A percentile compares a stretch with the other conserved stretches of the same genome.
Evolutionary conservation across 2,888 invertebrate species (phyloP).

Genomic region (Chesias legatella): DNA sequence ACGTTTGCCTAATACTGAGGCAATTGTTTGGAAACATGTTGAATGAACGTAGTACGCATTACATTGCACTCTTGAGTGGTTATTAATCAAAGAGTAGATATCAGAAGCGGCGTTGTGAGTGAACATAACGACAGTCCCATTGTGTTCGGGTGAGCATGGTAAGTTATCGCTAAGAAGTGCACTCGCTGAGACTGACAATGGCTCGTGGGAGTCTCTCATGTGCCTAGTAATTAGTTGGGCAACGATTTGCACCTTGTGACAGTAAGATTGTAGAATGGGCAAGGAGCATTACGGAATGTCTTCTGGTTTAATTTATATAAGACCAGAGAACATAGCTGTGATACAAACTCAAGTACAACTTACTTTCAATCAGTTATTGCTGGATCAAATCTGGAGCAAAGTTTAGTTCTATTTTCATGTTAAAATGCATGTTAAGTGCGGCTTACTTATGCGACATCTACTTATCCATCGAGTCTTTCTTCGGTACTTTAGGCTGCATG

Average conservation of each 20-base stretch:
- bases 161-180: conserved; percentile 47
- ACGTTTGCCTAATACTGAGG: conserved; percentile 56
- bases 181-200: conserved; percentile 52
- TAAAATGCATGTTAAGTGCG: too few species aligned
- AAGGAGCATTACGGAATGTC: conserved; percentile 10
- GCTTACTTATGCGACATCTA: too few species aligned
- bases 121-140: conserved; percentile 46
- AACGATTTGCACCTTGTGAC: conserved; percentile 53
- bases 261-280: conserved; percentile 31
- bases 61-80: conserved; percentile 39
- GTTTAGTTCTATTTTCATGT: too few species aligned
- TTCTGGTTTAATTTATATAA: too few species aligned
- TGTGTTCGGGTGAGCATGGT: conserved; percentile 35
- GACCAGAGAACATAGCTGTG: neutral
- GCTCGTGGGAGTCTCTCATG: conserved; percentile 69
- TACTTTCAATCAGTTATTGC: too few species aligned
- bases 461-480: too few species aligned
- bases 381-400: too few species aligned
- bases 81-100: conserved; percentile 41
- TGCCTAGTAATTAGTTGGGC: conserved; percentile 57
- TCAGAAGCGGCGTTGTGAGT: conserved; percentile 37
- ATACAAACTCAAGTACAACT: too few species aligned
- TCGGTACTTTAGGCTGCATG: too few species aligned
- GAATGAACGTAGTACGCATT: conserved; percentile 35
- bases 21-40: conserved; percentile 33